phyloP scores from a whole-genome alignment of 2,888 invertebrate genomes.

The Ennomos quercinarius region DNA sequence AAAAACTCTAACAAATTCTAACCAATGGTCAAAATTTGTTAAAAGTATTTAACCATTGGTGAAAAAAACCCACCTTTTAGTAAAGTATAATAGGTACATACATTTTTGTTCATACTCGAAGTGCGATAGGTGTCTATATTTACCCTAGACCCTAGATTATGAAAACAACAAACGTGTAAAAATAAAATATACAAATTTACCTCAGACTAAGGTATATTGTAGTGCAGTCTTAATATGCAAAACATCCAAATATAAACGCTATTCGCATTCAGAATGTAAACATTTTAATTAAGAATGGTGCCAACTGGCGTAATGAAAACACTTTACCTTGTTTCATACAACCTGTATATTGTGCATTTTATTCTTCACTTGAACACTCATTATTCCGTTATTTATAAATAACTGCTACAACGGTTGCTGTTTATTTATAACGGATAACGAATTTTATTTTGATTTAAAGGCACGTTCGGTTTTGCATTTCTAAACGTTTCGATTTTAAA shows the following conservation, averaged over 20 bases:
- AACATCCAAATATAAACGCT: conserved; percentile 23
- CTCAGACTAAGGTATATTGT: no score
- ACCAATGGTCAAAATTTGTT: no score
- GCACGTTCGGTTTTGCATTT: conserved; percentile 60
- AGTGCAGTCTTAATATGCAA: conserved; percentile 8
- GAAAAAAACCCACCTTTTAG: no score
- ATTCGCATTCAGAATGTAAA: conserved; percentile 26
- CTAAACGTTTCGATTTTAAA: conserved; percentile 56
- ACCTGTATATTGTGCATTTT: conserved; percentile 6
- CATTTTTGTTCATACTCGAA: no score
- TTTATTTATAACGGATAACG: conserved; percentile 35
- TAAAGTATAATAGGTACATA: no score
- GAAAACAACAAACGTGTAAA: no score
- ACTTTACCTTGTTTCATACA: conserved; percentile 7
- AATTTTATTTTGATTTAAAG: conserved; percentile 55
- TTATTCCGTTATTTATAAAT: conserved; percentile 26
- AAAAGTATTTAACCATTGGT: no score
- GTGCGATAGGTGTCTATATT: no score
- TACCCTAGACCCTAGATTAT: no score
- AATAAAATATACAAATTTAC: no score
- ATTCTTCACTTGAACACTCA: conserved; percentile 4
- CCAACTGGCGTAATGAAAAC: conserved; percentile 24
- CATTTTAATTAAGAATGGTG: conserved; percentile 37
- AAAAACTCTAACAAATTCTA: no score
- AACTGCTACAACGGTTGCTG: conserved; percentile 31